These are phyloP conservation scores for Peromyscus aztecus DNA, from an alignment of 2,797 vertebrate genomes.

Conservation along the genomic window DNA sequence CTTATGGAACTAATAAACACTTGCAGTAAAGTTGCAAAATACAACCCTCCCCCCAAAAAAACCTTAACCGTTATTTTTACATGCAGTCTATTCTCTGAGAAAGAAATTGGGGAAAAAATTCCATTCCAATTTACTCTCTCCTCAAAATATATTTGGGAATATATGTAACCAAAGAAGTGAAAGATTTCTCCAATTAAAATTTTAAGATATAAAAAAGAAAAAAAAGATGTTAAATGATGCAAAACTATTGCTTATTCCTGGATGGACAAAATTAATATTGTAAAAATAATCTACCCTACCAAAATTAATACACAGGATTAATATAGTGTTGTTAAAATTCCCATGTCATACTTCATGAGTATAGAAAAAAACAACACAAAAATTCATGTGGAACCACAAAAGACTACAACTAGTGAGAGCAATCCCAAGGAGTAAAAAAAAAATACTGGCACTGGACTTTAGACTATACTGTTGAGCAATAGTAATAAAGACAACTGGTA, in stretches of 20 bases:
- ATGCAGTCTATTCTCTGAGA: not conserved
- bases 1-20: not conserved
- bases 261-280: not conserved
- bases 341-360: not conserved
- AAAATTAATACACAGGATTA: not conserved
- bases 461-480: not conserved
- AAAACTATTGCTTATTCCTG: not conserved
- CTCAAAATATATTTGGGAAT: not conserved
- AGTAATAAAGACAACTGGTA: not conserved
- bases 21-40: not conserved
- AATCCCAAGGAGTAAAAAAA: not conserved
- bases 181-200: not conserved
- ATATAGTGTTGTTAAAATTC: not conserved
- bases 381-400: not conserved
- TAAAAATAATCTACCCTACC: not conserved
- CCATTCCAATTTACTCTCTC: not conserved
- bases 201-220: not conserved
- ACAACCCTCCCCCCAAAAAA: not conserved
- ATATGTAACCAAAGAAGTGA: not conserved
- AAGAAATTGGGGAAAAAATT: not conserved
- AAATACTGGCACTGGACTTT: not conserved
- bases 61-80: not conserved
- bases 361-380: not conserved
- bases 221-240: not conserved
- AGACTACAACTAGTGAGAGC: not conserved